phyloP scores from a whole-genome alignment of 2,113 vertebrate species.

The Herpetotheres cachinnans region DNA sequence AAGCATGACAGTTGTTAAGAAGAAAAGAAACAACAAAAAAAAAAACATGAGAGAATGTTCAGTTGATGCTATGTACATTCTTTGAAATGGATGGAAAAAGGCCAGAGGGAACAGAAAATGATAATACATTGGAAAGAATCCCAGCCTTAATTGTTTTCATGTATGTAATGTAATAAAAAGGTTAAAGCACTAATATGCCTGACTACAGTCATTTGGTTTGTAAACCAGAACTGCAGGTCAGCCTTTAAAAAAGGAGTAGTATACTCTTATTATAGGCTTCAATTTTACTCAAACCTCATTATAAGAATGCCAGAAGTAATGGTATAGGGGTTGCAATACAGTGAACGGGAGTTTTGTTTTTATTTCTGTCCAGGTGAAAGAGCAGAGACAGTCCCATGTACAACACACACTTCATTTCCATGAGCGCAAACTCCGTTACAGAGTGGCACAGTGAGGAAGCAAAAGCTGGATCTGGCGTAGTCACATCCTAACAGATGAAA shows the following conservation, averaged over 20 bases:
- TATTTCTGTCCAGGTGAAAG: background rate
- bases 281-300: constrained; percentile 43
- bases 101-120: constrained; percentile 72
- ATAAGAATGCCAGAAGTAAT: constrained; percentile 22
- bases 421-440: background rate
- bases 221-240: constrained; percentile 65
- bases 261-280: constrained; percentile 7
- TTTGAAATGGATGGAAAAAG: constrained; percentile 75
- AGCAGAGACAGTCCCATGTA: background rate
- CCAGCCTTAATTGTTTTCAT: constrained; percentile 76
- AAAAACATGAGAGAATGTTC: constrained; percentile 53
- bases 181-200: constrained; percentile 55
- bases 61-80: constrained; percentile 51
- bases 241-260: constrained; percentile 39
- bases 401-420: background rate
- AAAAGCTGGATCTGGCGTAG: background rate
- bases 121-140: constrained; percentile 68
- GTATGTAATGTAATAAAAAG: constrained; percentile 69
- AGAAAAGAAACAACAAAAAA: constrained; percentile 58
- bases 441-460: background rate
- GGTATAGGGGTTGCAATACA: background rate
- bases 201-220: constrained; percentile 58
- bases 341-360: background rate
- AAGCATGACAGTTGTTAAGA: constrained; percentile 66
- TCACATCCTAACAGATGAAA: background rate